Conservation (phyloP, 2,888 invertebrate species). For the Kuschelorhynchus macadamiae region DNA sequence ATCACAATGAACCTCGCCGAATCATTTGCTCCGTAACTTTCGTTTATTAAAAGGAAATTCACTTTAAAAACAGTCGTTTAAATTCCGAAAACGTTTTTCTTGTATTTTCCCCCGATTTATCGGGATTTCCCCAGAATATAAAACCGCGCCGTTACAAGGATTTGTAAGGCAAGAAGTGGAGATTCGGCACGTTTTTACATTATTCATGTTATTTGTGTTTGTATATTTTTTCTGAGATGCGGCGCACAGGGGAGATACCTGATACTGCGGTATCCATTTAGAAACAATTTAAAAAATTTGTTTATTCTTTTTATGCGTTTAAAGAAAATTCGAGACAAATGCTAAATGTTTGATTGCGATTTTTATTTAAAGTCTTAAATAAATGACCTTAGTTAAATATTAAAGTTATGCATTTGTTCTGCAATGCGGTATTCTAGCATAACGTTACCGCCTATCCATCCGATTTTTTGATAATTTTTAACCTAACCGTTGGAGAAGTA, state of each 20-base stretch:
- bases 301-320: too few relatives aligned
- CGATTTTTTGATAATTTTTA: too few relatives aligned
- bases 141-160: conserved; percentile 31
- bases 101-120: conserved; percentile 42
- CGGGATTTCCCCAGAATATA: conserved; percentile 36
- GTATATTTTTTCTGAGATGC: conserved; percentile 14
- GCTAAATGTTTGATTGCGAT: too few relatives aligned
- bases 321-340: too few relatives aligned
- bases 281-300: not conserved
- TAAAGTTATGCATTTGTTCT: too few relatives aligned
- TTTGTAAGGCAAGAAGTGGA: conserved; percentile 28
- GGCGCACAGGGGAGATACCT: not conserved
- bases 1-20: not conserved
- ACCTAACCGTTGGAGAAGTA: too few relatives aligned
- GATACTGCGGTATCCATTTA: not conserved
- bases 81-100: conserved; percentile 38
- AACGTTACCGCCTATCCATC: too few relatives aligned
- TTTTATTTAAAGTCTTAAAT: too few relatives aligned
- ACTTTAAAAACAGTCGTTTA: conserved; percentile 21
- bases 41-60: conserved; percentile 22
- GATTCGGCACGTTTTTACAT: conserved; percentile 46
- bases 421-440: too few relatives aligned
- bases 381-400: too few relatives aligned
- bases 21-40: conserved; percentile 1
- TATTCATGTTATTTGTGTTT: conserved; percentile 42